Percentiles rank a stretch among this genome's conserved stretches.
phyloP scores from a whole-genome alignment of 2,113 vertebrate genomes.

The Alosa alosa region DNA sequence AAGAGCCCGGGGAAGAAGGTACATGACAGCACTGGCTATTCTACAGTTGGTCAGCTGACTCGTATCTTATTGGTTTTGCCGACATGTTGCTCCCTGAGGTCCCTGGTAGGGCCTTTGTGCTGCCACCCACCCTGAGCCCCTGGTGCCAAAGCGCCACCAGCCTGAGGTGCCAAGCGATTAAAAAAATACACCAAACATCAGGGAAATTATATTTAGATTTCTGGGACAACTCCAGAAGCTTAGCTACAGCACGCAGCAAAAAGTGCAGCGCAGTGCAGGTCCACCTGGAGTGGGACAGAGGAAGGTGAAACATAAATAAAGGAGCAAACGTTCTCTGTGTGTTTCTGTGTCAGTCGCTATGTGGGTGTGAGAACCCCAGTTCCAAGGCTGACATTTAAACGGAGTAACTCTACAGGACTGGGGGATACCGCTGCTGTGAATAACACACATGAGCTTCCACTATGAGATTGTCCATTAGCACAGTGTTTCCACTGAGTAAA shows the following conservation, averaged over 20 bases:
- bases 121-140: neutral
- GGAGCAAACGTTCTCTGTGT: neutral
- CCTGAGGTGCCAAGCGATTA: too few relatives aligned
- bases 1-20: neutral
- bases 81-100: neutral
- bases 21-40: neutral
- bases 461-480: neutral
- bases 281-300: neutral
- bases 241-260: neutral
- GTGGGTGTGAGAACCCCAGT: neutral
- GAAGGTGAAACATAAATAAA: conserved; percentile 12
- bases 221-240: neutral
- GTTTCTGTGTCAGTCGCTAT: neutral
- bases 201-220: neutral
- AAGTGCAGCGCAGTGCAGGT: neutral
- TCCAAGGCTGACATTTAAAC: neutral
- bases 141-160: too few relatives aligned
- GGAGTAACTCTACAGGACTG: neutral
- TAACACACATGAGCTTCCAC: neutral
- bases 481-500: neutral
- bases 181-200: neutral
- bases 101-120: too few relatives aligned
- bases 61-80: neutral
- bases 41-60: neutral
- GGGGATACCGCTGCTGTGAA: neutral